Evolutionary conservation across 2,113 vertebrate genomes (phyloP).

Genomic region (Coptodon bakossiorum): DNA sequence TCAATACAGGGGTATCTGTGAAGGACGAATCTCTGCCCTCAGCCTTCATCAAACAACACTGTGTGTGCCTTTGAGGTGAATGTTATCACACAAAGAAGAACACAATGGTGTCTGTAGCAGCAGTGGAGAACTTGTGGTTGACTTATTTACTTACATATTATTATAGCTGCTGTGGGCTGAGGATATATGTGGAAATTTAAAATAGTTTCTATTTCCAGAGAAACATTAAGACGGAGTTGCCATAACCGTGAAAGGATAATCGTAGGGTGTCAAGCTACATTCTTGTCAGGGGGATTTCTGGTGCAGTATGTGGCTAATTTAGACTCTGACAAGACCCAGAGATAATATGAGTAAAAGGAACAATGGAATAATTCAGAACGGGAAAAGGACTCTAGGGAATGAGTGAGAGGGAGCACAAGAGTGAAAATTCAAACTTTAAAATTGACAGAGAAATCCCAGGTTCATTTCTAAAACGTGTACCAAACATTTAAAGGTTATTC

Average conservation of each 20-base stretch:
- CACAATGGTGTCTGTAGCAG: not conserved
- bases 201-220: conserved; percentile 24
- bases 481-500: not conserved
- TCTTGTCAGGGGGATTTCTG: conserved; percentile 20
- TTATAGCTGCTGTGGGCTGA: not conserved
- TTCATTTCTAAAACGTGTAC: not conserved
- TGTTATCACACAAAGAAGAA: not conserved
- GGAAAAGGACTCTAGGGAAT: not conserved
- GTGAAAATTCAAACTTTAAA: not conserved
- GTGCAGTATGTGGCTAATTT: not conserved
- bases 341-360: not conserved
- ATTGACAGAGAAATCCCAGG: not conserved
- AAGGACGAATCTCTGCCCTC: not conserved
- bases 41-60: not conserved
- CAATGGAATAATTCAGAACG: not conserved
- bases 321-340: not conserved
- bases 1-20: not conserved
- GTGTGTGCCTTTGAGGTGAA: not conserved
- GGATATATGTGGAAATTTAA: conserved; percentile 24
- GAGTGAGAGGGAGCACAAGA: not conserved
- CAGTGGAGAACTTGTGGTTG: not conserved
- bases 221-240: conserved; percentile 21
- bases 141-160: not conserved
- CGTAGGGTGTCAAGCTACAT: conserved; percentile 2
- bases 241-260: conserved; percentile 42